Base-by-base conservation (phyloP, 2,888 invertebrate species). In the Drosophila yooni region DNA sequence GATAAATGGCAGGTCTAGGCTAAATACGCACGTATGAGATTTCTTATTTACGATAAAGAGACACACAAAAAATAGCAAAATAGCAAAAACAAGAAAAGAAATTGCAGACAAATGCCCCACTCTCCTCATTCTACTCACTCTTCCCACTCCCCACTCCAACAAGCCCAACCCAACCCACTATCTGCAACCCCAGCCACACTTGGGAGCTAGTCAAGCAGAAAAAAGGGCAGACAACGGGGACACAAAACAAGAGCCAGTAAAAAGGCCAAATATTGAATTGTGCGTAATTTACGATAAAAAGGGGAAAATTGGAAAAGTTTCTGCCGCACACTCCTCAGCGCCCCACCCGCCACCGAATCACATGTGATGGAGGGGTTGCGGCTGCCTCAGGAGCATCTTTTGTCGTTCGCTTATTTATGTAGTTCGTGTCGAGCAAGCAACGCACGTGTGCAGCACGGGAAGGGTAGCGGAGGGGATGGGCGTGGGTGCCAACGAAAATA, bases 271-370 rank as follows among this genome's bases (percentile, higher is more conserved):
- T 88, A 90, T 88, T 88, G 90, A 88, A 90, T 89, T 84, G 89
- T 83, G 88, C 89, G 89, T 90, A 88, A 88, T 88, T 88, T 89
- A 88, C 90, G 90, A 90, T 91, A 91, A 91, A 90, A 90, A 91
- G 91, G 91, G 89, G 90, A 91, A 90, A 90, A 90, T 90, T 90
- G 91, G 91, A 90, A 90, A 90, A 91, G 90, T 90, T 89, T 89
- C 71, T 64, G 52, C 25, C 31, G 52, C 58, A 48, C 63, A 15
- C 36, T 33, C 52, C 51, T 8, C 25, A 29, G 48, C 52, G 29
- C 25, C 36, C 33, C 18, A 13, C 6, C 36, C 15, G 4, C 46
- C 2, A 46, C 3, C 69, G 66, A 74, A 58, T 65, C 69, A 60
- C 60, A 43, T 70, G 60, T 68, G 62, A 50, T 52, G 38, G 34